Evolutionary conservation across 2,113 vertebrate genomes (phyloP).

Genomic region (Oryzias celebensis): DNA sequence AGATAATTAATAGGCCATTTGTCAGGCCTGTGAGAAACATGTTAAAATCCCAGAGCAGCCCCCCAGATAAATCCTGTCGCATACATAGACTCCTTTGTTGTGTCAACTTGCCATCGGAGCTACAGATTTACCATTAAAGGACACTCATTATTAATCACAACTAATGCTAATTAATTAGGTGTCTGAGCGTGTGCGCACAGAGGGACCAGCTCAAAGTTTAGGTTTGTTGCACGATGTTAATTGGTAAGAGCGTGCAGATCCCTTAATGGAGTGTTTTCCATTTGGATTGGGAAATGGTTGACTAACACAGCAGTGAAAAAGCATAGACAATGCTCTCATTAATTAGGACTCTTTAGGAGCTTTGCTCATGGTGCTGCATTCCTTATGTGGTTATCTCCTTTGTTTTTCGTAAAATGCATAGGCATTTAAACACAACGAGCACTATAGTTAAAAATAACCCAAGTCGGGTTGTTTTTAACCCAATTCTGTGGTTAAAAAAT

Average conservation of each 20-base stretch:
- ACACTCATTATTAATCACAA: constrained; percentile 97
- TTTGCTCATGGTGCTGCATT: constrained; percentile 20
- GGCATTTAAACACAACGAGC: background rate
- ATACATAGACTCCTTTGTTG: constrained; percentile 86
- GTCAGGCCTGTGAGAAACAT: constrained; percentile 97
- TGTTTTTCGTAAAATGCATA: constrained; percentile 16
- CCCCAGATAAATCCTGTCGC: constrained; percentile 92
- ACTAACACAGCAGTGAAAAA: constrained; percentile 62
- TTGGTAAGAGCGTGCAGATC: constrained; percentile 83
- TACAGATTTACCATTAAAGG: constrained; percentile 92
- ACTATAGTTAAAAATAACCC: too few relatives aligned
- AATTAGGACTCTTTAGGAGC: constrained; percentile 70
- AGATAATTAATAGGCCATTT: constrained; percentile 99
- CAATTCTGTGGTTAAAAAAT: too few relatives aligned
- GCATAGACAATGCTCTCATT: constrained; percentile 67
- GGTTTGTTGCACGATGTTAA: constrained; percentile 89
- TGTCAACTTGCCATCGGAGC: constrained; percentile 83
- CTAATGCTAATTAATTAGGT: constrained; percentile 99
- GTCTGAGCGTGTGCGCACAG: constrained; percentile 61
- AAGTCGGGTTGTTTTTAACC: too few relatives aligned
- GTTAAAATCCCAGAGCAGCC: constrained; percentile 93
- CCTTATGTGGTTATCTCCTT: constrained; percentile 9
- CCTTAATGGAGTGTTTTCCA: constrained; percentile 82
- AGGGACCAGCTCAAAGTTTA: constrained; percentile 82
- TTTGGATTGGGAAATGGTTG: constrained; percentile 60